phyloP scores from a whole-genome alignment of 2,797 vertebrate genomes.

The Aselliscus stoliczkanus region DNA sequence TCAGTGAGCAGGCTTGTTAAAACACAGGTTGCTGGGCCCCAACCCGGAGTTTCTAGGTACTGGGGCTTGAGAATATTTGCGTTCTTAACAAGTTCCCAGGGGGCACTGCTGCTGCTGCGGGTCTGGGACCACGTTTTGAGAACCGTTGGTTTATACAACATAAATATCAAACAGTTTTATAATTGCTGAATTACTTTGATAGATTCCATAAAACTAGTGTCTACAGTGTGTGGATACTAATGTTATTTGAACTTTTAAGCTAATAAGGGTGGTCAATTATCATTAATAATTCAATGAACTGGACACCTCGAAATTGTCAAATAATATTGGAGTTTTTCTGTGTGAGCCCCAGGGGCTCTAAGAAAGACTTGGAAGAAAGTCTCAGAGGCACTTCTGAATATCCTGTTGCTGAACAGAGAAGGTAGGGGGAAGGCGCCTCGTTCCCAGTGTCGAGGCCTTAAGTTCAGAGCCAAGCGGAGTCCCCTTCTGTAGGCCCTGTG shows the following conservation, averaged over 20 bases:
- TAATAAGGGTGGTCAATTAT: slow-evolving; percentile 29
- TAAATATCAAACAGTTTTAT: neutral
- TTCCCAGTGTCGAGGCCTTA: neutral
- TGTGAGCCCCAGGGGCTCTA: neutral
- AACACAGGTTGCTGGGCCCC: neutral
- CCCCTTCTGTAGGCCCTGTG: fast-evolving
- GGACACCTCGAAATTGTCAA: neutral
- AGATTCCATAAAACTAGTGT: neutral
- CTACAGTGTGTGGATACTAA: slow-evolving; percentile 12
- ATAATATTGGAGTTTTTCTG: neutral
- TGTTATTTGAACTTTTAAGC: slow-evolving; percentile 40
- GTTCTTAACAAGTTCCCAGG: neutral
- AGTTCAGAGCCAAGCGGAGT: too few relatives aligned
- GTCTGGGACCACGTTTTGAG: neutral
- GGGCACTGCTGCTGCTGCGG: too few relatives aligned
- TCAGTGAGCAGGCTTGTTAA: neutral
- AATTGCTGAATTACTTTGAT: neutral
- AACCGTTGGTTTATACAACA: neutral
- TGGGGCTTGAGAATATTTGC: neutral
- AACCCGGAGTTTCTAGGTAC: neutral
- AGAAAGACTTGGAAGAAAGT: neutral
- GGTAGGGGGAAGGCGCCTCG: neutral
- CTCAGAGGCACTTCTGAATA: neutral
- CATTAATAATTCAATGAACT: slow-evolving; percentile 43
- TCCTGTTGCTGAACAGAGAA: neutral